Evolutionary conservation across 2,888 invertebrate genomes (phyloP), one percentile per base, ranked within the genome.

Genomic region (Melitaea athalia): DNA sequence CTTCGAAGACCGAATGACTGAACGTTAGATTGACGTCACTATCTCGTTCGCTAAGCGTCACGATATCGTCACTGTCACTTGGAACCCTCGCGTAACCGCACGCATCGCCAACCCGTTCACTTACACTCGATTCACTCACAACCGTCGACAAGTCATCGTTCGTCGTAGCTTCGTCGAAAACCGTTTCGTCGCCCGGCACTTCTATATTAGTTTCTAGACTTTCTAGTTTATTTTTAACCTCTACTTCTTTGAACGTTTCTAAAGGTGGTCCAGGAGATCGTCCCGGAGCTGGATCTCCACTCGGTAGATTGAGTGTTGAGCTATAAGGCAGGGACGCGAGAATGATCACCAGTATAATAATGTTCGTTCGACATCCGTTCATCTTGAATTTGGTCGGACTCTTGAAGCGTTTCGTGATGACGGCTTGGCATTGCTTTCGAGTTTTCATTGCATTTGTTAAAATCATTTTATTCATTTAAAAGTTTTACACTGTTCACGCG

Each of bases 231-330:
- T 66, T 70, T 59, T 71, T 65, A 63, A 73, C 69, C 33, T 74
- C 71, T 53, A 70, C 14, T 75, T 70, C 62, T 42, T 57, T 17
- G 11, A 67, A 59, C 8, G 59, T 70, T 31, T 72, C 61, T 42
- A 57, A 45, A 76, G 94, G 95, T 75, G 95, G 95, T 52, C 95
- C 95, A 14, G 95, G 95, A 0, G 95, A 95, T 50, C 95, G 88
- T 8, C 95, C 95, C 0, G 95, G 95, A 0, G 95, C 95, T 14
- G 95, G 95, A 81, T 95, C 95, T 65, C 94, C 94, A 76, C 91
- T 94, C 15, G 94, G 93, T 57, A 91, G 77, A 68, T 82, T 89
- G 61, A 91, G 74, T 0, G 87, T 81, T 5, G 88, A 89, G 72
- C 85, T 88, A 79, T 89, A 90, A 83, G 92, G 92, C 82, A 92